Percentiles rank a stretch among this genome's conserved stretches.
Evolutionary conservation across 2,797 vertebrate genomes (phyloP).

Genomic region (Meriones psammophilus): DNA sequence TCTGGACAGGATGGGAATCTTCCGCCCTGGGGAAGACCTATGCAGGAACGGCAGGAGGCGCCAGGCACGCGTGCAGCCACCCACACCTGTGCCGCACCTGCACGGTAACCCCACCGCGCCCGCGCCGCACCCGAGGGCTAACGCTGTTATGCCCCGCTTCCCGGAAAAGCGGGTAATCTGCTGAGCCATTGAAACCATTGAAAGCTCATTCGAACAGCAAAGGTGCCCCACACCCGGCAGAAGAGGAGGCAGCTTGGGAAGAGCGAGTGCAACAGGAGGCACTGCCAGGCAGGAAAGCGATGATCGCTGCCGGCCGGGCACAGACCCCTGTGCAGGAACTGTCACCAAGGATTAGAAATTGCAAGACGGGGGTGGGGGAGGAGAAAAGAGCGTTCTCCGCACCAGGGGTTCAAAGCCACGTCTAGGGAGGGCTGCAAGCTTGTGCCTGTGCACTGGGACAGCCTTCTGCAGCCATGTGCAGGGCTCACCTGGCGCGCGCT

Average conservation of each 20-base stretch:
- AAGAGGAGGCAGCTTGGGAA: constrained; percentile 47
- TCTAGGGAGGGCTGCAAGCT: not conserved
- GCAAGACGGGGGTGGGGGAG: not conserved
- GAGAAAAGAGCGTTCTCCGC: not conserved
- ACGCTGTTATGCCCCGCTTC: not conserved
- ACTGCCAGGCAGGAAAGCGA: not conserved
- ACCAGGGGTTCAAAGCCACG: too few relatives aligned
- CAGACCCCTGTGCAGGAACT: not conserved
- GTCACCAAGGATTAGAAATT: not conserved
- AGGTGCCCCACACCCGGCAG: not conserved
- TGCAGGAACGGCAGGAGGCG: not conserved
- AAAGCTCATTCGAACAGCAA: not conserved
- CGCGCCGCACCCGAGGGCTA: too few relatives aligned
- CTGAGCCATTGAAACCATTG: not conserved
- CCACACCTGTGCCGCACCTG: not conserved
- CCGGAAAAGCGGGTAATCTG: not conserved
- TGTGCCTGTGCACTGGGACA: not conserved
- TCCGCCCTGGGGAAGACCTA: not conserved
- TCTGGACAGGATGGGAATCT: not conserved
- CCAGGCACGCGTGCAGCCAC: not conserved
- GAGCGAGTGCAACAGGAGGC: constrained; percentile 40
- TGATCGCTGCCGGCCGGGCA: rapidly evolving
- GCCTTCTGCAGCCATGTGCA: not conserved
- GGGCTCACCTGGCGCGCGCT: constrained; percentile 74
- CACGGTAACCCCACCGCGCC: not conserved